These are phyloP conservation scores for Fragum whitleyi DNA, from an alignment of 2,888 invertebrate species.

Conservation along the genomic window DNA sequence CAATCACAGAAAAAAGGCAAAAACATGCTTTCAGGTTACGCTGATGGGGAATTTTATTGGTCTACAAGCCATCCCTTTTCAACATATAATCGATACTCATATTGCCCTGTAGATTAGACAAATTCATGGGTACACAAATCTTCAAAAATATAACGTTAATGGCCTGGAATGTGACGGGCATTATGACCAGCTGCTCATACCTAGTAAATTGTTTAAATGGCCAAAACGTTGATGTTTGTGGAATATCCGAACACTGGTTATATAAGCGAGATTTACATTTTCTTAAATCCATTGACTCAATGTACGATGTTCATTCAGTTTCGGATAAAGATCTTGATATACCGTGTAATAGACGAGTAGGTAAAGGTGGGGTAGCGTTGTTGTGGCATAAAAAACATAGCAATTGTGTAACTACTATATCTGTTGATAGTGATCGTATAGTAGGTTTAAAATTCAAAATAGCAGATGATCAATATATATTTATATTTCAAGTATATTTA, in stretches of 20 bases:
- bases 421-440: slow-evolving; percentile 4
- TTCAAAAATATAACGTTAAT: neutral
- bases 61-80: neutral
- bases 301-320: neutral
- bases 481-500: slow-evolving; percentile 5
- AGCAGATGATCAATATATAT: neutral
- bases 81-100: neutral
- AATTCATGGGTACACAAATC: neutral
- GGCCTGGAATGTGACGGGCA: neutral
- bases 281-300: neutral
- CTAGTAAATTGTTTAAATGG: neutral
- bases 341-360: neutral
- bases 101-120: neutral
- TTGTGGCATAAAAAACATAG: slow-evolving; percentile 2
- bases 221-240: neutral
- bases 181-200: neutral
- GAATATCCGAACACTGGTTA: slow-evolving; percentile 1
- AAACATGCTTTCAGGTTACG: neutral
- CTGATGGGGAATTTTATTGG: neutral
- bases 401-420: neutral
- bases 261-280: neutral
- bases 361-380: neutral
- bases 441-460: neutral
- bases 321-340: neutral
- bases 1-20: neutral